Base-by-base conservation (phyloP, 23 tunicate species). In the Diplosoma virens region DNA sequence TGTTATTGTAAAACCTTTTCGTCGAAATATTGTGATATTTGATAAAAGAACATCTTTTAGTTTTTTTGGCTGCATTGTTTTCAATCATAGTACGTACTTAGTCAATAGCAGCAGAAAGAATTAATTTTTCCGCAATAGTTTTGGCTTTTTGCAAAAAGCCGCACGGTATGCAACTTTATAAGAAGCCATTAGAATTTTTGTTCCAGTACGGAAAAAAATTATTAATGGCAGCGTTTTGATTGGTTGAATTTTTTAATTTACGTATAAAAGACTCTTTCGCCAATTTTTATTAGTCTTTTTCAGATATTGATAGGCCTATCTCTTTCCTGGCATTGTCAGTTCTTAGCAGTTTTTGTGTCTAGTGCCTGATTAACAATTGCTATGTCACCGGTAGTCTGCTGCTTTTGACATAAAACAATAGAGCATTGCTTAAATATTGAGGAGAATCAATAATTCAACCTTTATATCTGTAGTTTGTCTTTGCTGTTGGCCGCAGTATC, bases 51-150 rank as follows among this genome's bases (percentile, higher is more conserved):
- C 65, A 58, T 58, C 25, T 22, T 58, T 58, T 58, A 58, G 65
- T 58, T 58, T 58, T n/a, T 58, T 58, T 22, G 65, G 65, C 65
- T 58, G 65, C 65, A 58, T 58, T 58, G n/a, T 58, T 22, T 58
- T 22, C 65, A 58, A 58, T 58, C 65, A 58, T 9, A 9, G 65
- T 58, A 58, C 25, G 65, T 58, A 58, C 65, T 58, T 6, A n/a
- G 65, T 58, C 65, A 11, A 58, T 58, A 58, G 65, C 65, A 58
- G 65, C 65, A 58, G 65, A 22, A 58, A 58, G 65, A 58, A 58
- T 58, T 58, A 58, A 58, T 58, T 58, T 58, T 58, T n/a, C 24
- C 25, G 50, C 65, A 58, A 11, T 58, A 22, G 65, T 58, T 17
- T 58, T 17, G 7, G 50, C 14, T 41, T 41, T 41, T 41, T 41